Percentiles rank a stretch among this genome's conserved stretches.
Evolutionary conservation across 1,140 invertebrate genomes (phyloP).

Genomic region (Drosophila pandora): DNA sequence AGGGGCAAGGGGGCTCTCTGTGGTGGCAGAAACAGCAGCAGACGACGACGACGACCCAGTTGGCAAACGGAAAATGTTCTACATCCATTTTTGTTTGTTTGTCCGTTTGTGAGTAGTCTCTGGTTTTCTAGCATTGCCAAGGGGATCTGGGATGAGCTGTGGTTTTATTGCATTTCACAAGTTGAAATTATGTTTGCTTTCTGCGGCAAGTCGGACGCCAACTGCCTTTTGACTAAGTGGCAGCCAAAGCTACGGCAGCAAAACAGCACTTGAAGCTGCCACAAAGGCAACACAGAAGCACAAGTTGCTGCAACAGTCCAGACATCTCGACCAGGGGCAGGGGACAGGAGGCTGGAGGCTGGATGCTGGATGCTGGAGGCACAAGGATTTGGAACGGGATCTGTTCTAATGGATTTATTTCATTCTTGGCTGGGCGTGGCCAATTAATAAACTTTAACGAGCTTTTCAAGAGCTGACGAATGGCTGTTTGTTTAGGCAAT

Average conservation of each 20-base stretch:
- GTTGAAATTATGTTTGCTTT: constrained; percentile 75
- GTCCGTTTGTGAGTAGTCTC: constrained; percentile 4
- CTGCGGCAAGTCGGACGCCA: constrained; percentile 52
- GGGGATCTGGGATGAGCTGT: constrained; percentile 35
- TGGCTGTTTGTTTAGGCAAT: constrained; percentile 10
- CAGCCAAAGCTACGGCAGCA: constrained; percentile 42
- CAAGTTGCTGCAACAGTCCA: constrained; percentile 12
- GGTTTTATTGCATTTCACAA: constrained; percentile 65
- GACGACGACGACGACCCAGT: constrained; percentile 31
- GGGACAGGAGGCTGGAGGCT: background rate
- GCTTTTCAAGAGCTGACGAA: constrained; percentile 2
- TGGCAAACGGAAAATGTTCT: constrained; percentile 54
- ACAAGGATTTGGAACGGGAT: constrained; percentile 6
- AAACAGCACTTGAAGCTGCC: constrained; percentile 30
- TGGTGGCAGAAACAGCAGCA: background rate
- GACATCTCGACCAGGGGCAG: constrained; percentile 1
- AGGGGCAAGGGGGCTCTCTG: background rate
- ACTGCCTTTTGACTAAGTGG: constrained; percentile 62
- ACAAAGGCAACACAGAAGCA: constrained; percentile 39
- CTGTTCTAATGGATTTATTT: constrained; percentile 35
- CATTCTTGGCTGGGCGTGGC: constrained; percentile 33
- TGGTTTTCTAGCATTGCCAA: background rate
- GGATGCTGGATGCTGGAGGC: background rate
- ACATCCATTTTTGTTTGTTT: constrained; percentile 45
- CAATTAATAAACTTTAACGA: constrained; percentile 42